Conservation (phyloP, 2,888 invertebrate genomes). For the Metallyticus violacea region DNA sequence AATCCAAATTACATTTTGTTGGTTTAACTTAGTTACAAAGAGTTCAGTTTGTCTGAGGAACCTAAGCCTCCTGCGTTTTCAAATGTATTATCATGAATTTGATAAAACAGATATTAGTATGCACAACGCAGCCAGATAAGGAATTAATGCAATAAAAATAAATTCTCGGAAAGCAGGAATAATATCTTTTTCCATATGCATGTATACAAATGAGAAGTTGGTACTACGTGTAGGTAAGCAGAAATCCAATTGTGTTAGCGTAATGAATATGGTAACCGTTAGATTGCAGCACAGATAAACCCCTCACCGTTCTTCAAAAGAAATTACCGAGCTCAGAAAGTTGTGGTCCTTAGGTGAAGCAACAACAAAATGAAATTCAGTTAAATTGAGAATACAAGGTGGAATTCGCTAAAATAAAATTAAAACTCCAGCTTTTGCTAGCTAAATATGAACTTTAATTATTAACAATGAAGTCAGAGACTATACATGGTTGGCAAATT, state of each 20-base stretch:
- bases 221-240: neutral
- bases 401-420: too few relatives aligned
- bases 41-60: too few relatives aligned
- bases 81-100: neutral
- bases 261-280: neutral
- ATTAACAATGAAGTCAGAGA: too few relatives aligned
- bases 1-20: neutral
- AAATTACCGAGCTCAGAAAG: neutral
- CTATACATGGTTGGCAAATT: too few relatives aligned
- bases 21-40: neutral
- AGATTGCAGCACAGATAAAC: neutral
- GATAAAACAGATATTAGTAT: neutral
- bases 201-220: neutral
- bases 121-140: neutral
- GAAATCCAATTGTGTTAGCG: neutral
- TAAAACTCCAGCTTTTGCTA: too few relatives aligned
- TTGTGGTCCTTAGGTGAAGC: neutral
- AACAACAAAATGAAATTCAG: neutral
- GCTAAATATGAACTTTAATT: too few relatives aligned
- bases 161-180: neutral
- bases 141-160: neutral
- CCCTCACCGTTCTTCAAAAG: too few relatives aligned
- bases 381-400: too few relatives aligned
- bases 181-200: neutral
- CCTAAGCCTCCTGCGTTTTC: neutral